Conservation (phyloP, 2,888 invertebrate genomes). For the Eristalis intricaria region DNA sequence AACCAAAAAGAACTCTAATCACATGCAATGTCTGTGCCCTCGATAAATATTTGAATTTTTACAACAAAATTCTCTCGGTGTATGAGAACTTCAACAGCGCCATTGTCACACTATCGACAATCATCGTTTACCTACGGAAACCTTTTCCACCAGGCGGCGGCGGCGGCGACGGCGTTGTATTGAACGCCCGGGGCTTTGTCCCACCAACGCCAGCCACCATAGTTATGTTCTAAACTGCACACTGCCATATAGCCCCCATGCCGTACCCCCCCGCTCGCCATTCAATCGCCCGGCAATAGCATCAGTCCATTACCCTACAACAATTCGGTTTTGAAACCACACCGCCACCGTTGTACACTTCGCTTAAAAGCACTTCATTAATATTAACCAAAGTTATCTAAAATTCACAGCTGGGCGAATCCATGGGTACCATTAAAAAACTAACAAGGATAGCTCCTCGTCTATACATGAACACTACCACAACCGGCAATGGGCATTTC, state of each 20-base stretch:
- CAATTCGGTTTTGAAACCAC: conserved; percentile 68
- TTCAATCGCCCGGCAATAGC: conserved; percentile 33
- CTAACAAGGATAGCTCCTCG: conserved; percentile 51
- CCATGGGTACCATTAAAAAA: conserved; percentile 59
- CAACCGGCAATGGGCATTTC: conserved; percentile 70
- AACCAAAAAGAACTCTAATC: neutral
- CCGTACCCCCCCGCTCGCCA: neutral
- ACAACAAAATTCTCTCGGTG: conserved; percentile 38
- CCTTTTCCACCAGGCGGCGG: neutral
- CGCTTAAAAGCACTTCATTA: conserved; percentile 73
- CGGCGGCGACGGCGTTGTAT: too few species aligned
- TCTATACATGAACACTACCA: conserved; percentile 45
- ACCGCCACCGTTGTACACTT: conserved; percentile 68
- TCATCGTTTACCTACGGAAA: conserved; percentile 44
- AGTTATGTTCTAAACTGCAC: conserved; percentile 44
- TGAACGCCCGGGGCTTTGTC: neutral
- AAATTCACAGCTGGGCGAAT: conserved; percentile 74
- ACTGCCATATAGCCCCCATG: neutral
- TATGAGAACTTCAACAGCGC: conserved; percentile 14
- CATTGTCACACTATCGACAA: conserved; percentile 50
- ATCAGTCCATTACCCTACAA: conserved; percentile 69
- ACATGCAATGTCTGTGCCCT: neutral
- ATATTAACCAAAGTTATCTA: conserved; percentile 74
- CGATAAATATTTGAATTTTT: neutral
- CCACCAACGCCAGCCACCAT: conserved; percentile 19